A percentile compares a stretch with the other conserved stretches of the same genome.
Conservation (phyloP, 1,140 invertebrate genomes). For the Onthophagus taurus region DNA sequence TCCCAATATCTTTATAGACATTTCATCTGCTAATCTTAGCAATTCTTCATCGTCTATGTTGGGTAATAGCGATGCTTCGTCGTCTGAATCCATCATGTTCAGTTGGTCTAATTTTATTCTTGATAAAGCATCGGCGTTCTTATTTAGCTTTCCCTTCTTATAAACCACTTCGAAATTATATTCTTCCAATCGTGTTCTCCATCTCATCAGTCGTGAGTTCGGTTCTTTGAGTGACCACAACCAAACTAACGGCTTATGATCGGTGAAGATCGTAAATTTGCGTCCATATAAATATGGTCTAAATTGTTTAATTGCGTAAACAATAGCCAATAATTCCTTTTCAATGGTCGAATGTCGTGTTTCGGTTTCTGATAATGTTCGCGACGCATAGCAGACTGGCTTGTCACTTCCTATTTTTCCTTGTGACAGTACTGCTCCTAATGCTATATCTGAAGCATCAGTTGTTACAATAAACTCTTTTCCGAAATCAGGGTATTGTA, state of each 20-base stretch:
- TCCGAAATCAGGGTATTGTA: slow-evolving; percentile 25
- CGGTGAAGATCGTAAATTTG: slow-evolving; percentile 3
- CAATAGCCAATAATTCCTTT: slow-evolving; percentile 31
- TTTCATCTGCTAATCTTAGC: too few species aligned
- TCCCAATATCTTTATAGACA: too few species aligned
- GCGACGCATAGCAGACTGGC: slow-evolving; percentile 32
- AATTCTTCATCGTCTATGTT: too few species aligned
- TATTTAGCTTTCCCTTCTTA: slow-evolving; percentile 14
- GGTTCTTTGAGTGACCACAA: slow-evolving; percentile 6
- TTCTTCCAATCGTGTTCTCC: slow-evolving; percentile 31
- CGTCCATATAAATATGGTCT: slow-evolving; percentile 31
- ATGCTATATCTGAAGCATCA: slow-evolving; percentile 28
- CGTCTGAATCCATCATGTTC: too few species aligned
- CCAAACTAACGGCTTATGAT: slow-evolving; percentile 2
- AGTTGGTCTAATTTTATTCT: slow-evolving; percentile 16
- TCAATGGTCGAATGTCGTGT: slow-evolving; percentile 32
- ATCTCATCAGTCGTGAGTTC: slow-evolving; percentile 6
- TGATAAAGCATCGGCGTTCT: slow-evolving; percentile 24
- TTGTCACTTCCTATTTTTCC: slow-evolving; percentile 17
- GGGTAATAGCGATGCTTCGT: too few species aligned
- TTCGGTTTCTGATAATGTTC: slow-evolving; percentile 25
- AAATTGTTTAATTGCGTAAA: slow-evolving; percentile 20
- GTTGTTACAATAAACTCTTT: slow-evolving; percentile 11
- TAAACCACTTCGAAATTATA: slow-evolving; percentile 34
- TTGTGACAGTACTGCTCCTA: slow-evolving; percentile 42